Evolutionary conservation across 2,888 invertebrate species (phyloP).

Genomic region (Drosophila longiperda): DNA sequence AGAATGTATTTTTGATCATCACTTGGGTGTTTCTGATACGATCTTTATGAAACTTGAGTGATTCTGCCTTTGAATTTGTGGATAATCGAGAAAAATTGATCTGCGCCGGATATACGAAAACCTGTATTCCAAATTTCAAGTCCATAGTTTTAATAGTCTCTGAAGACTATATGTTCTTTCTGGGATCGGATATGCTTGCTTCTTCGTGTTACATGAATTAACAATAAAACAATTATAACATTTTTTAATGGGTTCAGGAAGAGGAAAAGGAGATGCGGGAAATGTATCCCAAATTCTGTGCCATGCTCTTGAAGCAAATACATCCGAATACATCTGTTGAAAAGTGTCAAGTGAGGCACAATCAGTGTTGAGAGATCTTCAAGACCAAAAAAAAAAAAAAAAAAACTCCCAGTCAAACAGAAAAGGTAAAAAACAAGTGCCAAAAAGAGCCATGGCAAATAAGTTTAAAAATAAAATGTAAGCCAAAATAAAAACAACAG

Average conservation of each 20-base stretch:
- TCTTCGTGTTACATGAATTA: no score
- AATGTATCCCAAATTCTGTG: neutral
- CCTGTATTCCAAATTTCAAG: no score
- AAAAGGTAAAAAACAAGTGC: slow-evolving; percentile 53
- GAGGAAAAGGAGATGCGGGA: neutral
- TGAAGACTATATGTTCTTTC: no score
- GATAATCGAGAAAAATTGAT: no score
- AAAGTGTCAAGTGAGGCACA: slow-evolving; percentile 30
- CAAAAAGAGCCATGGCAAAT: slow-evolving; percentile 47
- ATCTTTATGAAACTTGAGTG: no score
- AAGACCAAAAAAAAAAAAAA: neutral
- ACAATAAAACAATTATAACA: no score
- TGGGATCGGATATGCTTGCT: no score
- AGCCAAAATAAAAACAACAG: slow-evolving; percentile 25
- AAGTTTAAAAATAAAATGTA: slow-evolving; percentile 10
- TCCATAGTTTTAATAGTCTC: no score
- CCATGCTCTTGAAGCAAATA: neutral
- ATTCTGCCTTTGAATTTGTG: no score
- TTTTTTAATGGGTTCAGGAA: neutral
- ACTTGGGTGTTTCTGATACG: no score
- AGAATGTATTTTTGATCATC: no score
- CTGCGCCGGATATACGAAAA: no score
- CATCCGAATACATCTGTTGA: neutral
- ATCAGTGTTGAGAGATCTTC: slow-evolving; percentile 23
- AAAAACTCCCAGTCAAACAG: slow-evolving; percentile 18